Conservation (phyloP, 92 coral and sea anemone species). For the Epizoanthus ramosus region DNA sequence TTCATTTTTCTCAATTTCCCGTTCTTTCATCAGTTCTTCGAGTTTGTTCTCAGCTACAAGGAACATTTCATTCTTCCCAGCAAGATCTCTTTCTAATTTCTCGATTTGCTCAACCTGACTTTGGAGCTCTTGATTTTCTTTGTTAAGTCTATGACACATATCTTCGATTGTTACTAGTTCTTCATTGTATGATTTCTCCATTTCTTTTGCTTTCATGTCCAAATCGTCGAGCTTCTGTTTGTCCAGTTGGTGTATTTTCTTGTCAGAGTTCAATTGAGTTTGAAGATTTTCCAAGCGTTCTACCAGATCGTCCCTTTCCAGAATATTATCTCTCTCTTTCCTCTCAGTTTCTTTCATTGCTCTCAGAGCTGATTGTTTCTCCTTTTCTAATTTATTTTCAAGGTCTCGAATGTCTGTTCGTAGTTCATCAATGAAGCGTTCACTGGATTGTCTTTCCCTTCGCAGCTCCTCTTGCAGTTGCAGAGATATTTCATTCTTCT, state of each 20-base stretch:
- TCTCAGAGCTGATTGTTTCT: constrained; percentile 43
- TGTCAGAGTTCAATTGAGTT: constrained; percentile 34
- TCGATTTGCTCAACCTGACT: constrained; percentile 51
- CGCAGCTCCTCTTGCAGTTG: constrained; percentile 39
- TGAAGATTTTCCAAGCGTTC: constrained; percentile 69
- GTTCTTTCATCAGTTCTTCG: constrained; percentile 37
- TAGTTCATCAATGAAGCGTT: constrained; percentile 52
- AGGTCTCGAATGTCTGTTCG: constrained; percentile 54
- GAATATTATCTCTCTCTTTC: constrained; percentile 46
- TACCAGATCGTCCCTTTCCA: constrained; percentile 56
- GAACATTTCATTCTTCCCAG: constrained; percentile 41
- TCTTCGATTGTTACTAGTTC: constrained; percentile 52
- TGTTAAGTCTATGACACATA: constrained; percentile 31
- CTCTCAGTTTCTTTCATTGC: constrained; percentile 44
- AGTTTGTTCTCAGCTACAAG: constrained; percentile 44
- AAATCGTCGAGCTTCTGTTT: constrained; percentile 43
- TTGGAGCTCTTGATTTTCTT: constrained; percentile 33
- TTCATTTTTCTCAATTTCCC: constrained; percentile 44
- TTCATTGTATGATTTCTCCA: constrained; percentile 18
- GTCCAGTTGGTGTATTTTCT: constrained; percentile 9
- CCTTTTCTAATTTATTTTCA: constrained; percentile 43
- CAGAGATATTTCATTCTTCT: constrained; percentile 45
- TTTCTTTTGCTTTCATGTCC: constrained; percentile 41
- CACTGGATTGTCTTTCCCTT: constrained; percentile 55
- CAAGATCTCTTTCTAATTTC: constrained; percentile 47